phyloP scores from a whole-genome alignment of 30 jellyfish, hydroid and myxozoan genomes.

The Turritopsis dohrnii region DNA sequence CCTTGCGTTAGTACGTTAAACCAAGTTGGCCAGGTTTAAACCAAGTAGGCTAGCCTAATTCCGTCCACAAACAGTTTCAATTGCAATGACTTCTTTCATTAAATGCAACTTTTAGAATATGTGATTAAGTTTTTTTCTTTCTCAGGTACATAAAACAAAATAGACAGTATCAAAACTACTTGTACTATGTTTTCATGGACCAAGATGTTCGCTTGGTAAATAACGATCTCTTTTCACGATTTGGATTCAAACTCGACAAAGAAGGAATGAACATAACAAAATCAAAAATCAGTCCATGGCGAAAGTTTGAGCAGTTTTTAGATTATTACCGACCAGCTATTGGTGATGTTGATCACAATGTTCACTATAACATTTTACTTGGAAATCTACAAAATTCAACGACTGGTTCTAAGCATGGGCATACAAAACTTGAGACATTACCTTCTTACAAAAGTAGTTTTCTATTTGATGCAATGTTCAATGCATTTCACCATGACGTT shows the following conservation, averaged over 20 bases:
- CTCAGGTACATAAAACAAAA: neutral
- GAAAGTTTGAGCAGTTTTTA: neutral
- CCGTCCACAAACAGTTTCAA: too few relatives aligned
- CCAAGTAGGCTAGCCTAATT: too few relatives aligned
- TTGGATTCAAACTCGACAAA: neutral
- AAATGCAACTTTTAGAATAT: neutral
- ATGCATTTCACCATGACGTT: neutral
- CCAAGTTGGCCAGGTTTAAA: too few relatives aligned
- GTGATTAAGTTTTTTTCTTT: neutral
- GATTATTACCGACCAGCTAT: neutral
- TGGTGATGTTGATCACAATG: neutral
- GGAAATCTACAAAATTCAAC: neutral
- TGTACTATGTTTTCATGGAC: neutral
- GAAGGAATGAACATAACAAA: neutral
- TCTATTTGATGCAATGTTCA: neutral
- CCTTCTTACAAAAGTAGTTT: neutral
- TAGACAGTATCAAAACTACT: neutral
- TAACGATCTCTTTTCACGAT: neutral
- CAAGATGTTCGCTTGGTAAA: neutral
- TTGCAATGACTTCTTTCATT: neutral
- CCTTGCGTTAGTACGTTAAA: too few relatives aligned
- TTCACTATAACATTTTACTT: neutral
- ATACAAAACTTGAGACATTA: too few relatives aligned
- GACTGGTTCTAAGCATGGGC: neutral
- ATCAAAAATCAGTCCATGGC: neutral